These are phyloP conservation scores for Arrhamphus sclerolepis DNA, from an alignment of 2,797 vertebrate genomes.

Conservation along the genomic window DNA sequence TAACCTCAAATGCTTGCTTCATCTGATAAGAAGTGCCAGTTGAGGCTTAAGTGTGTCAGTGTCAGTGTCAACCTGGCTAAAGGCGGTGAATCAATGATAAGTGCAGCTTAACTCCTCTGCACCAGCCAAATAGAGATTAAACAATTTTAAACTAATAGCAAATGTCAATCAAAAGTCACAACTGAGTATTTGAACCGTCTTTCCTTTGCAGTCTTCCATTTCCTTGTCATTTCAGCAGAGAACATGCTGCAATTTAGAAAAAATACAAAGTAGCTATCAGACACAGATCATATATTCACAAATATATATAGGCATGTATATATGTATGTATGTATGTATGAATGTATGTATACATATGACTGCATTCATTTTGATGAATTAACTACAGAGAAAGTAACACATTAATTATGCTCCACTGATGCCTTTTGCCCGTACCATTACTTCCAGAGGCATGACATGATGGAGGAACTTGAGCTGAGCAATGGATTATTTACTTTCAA, in stretches of 20 bases:
- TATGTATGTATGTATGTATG: no score
- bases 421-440: no score
- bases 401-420: no score
- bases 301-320: no score
- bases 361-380: no score
- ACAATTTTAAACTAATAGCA: conserved; percentile 74
- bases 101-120: conserved; percentile 70
- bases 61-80: conserved; percentile 56
- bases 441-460: no score
- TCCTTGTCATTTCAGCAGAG: conserved; percentile 29
- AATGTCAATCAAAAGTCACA: conserved; percentile 70
- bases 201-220: conserved; percentile 19
- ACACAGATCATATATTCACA: no score
- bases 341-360: no score
- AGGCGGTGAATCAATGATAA: conserved; percentile 69
- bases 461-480: no score
- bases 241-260: conserved; percentile 29
- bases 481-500: no score
- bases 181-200: conserved; percentile 36
- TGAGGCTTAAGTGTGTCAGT: conserved; percentile 78
- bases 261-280: conserved; percentile 13
- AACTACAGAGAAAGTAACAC: no score
- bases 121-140: conserved; percentile 73
- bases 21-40: conserved; percentile 72
- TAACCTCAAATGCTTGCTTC: conserved; percentile 57